Evolutionary conservation across 2,888 invertebrate genomes (phyloP).

Genomic region (Thera britannica): DNA sequence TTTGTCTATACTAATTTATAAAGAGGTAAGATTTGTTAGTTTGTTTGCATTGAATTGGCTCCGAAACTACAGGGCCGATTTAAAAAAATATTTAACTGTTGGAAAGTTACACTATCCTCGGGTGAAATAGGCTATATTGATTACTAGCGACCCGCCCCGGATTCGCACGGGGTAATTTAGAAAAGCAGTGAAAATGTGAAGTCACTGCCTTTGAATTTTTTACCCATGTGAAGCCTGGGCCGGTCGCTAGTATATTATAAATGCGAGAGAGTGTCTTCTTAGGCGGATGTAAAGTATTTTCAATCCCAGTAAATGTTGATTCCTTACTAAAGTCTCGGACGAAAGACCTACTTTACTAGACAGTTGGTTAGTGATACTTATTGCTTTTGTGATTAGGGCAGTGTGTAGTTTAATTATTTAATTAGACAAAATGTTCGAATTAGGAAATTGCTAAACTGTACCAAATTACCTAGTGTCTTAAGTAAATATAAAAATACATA

Average conservation of each 20-base stretch:
- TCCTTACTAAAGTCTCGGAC: background rate
- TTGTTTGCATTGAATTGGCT: no score
- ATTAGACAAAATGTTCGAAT: slow-evolving; percentile 2
- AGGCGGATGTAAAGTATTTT: background rate
- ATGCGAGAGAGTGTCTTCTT: background rate
- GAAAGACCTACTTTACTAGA: background rate
- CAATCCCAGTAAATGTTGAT: background rate
- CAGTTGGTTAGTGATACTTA: slow-evolving; percentile 1
- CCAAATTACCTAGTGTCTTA: slow-evolving; percentile 9
- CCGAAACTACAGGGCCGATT: no score
- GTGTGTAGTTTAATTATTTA: background rate
- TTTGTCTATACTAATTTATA: background rate
- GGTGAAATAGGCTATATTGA: no score
- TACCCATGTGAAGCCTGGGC: no score
- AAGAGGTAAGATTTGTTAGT: no score
- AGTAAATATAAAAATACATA: background rate
- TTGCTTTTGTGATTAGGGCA: background rate
- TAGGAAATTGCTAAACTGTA: slow-evolving; percentile 6
- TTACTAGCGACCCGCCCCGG: no score
- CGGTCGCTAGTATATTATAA: background rate
- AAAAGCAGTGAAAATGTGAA: no score
- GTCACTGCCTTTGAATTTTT: no score
- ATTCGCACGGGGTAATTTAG: no score
- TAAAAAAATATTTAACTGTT: no score
- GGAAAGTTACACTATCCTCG: no score